phyloP scores from a whole-genome alignment of 92 coral and sea anemone species.

The Palythoa caribaeorum region DNA sequence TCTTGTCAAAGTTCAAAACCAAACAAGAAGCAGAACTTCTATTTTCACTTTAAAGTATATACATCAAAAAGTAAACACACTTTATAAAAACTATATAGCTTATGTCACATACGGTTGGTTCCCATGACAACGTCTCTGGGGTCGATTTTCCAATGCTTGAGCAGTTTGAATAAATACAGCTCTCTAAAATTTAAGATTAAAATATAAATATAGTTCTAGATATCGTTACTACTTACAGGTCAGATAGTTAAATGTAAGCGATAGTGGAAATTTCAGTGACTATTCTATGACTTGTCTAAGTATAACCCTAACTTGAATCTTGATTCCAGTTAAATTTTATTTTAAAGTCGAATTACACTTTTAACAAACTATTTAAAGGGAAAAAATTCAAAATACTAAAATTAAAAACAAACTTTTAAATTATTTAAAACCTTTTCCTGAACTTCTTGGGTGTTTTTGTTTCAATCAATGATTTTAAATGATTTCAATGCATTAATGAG shows the following conservation, averaged over 20 bases:
- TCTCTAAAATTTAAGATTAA: not conserved
- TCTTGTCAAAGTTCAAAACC: conserved; percentile 14
- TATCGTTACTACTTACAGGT: too few species aligned
- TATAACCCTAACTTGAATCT: not conserved
- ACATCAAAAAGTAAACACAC: conserved; percentile 11
- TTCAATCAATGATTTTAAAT: not conserved
- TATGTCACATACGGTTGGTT: conserved; percentile 2
- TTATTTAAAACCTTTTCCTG: not conserved
- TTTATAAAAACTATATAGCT: conserved; percentile 24
- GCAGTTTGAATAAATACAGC: not conserved
- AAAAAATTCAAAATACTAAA: not conserved
- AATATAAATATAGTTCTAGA: too few species aligned
- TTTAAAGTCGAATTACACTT: not conserved
- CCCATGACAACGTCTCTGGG: not conserved
- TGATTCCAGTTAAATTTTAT: not conserved
- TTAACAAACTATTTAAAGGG: conserved; percentile 13
- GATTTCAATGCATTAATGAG: conserved; percentile 11
- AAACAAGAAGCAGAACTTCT: conserved; percentile 11
- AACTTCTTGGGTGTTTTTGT: not conserved
- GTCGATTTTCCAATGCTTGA: not conserved
- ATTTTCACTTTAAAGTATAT: conserved; percentile 16
- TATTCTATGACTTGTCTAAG: not conserved
- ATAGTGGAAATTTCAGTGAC: too few species aligned
- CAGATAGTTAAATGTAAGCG: too few species aligned
- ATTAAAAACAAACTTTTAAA: conserved; percentile 4